A percentile compares a stretch with the other conserved stretches of the same genome.
These are phyloP conservation scores for Vanessa tameamea DNA, from an alignment of 1,140 invertebrate species.

Conservation along the genomic window DNA sequence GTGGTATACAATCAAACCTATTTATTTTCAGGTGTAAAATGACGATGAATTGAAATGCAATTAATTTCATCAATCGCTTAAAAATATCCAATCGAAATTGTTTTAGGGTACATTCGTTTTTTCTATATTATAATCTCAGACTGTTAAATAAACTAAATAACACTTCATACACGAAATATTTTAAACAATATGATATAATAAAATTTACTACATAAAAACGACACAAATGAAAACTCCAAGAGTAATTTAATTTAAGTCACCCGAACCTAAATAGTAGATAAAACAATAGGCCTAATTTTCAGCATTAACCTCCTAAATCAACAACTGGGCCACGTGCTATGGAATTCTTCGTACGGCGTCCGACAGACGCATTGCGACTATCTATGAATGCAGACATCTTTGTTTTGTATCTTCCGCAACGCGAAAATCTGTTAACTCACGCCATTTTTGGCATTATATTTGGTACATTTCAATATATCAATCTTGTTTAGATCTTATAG, in stretches of 20 bases:
- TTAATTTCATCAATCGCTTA: too few species aligned
- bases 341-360: slow-evolving; percentile 21
- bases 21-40: too few species aligned
- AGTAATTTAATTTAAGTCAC: background rate
- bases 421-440: slow-evolving; percentile 40
- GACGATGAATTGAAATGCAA: too few species aligned
- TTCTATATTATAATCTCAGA: too few species aligned
- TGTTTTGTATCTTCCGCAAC: slow-evolving; percentile 46
- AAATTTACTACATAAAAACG: background rate
- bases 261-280: background rate
- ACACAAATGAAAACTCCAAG: background rate
- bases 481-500: too few species aligned
- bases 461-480: background rate
- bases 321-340: slow-evolving; percentile 5
- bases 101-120: too few species aligned
- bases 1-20: too few species aligned
- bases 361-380: slow-evolving; percentile 46
- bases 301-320: slow-evolving; percentile 26
- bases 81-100: too few species aligned
- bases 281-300: slow-evolving; percentile 17
- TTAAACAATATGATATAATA: too few species aligned
- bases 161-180: too few species aligned
- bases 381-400: slow-evolving; percentile 42
- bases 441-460: slow-evolving; percentile 12
- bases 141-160: too few species aligned